Conservation (phyloP, 1,140 invertebrate species). For the Copidosoma floridanum region DNA sequence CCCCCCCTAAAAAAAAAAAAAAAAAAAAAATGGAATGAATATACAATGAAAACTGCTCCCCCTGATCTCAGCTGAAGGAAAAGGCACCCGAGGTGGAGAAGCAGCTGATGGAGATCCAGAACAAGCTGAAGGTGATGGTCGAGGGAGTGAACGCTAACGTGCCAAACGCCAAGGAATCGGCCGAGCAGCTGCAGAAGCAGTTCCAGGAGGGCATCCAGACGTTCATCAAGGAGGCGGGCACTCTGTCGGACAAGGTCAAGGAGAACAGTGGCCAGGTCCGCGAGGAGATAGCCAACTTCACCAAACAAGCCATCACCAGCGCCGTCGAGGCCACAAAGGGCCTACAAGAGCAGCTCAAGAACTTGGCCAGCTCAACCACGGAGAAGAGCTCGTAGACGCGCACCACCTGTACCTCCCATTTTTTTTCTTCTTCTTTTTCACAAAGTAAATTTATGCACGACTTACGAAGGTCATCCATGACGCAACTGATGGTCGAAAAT, state of each 20-base stretch:
- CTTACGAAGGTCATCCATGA: too few species aligned
- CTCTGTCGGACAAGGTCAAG: slow-evolving; percentile 33
- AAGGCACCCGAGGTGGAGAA: slow-evolving; percentile 42
- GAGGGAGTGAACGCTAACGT: slow-evolving; percentile 37
- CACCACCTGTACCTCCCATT: too few species aligned
- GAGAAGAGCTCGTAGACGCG: slow-evolving; percentile 3
- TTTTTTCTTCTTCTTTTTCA: too few species aligned
- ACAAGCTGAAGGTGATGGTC: slow-evolving; percentile 35
- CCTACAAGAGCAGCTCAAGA: slow-evolving; percentile 36
- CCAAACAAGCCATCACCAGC: slow-evolving; percentile 44
- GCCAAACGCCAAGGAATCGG: slow-evolving; percentile 39
- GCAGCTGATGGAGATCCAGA: slow-evolving; percentile 36
- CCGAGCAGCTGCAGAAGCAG: slow-evolving; percentile 34
- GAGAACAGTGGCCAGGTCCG: slow-evolving; percentile 39
- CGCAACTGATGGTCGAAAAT: too few species aligned
- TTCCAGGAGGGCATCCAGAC: slow-evolving; percentile 40
- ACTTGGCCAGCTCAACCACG: neutral
- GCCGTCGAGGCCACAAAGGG: slow-evolving; percentile 40
- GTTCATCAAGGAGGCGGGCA: slow-evolving; percentile 40
- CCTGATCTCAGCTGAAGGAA: slow-evolving; percentile 38
- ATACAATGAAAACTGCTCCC: too few species aligned
- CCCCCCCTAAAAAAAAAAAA: too few species aligned
- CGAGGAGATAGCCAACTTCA: slow-evolving; percentile 42
- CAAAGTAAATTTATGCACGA: too few species aligned
- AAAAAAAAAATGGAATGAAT: neutral